Base-by-base conservation (phyloP, 2,797 vertebrate genomes). In the Typhlichthys subterraneus region DNA sequence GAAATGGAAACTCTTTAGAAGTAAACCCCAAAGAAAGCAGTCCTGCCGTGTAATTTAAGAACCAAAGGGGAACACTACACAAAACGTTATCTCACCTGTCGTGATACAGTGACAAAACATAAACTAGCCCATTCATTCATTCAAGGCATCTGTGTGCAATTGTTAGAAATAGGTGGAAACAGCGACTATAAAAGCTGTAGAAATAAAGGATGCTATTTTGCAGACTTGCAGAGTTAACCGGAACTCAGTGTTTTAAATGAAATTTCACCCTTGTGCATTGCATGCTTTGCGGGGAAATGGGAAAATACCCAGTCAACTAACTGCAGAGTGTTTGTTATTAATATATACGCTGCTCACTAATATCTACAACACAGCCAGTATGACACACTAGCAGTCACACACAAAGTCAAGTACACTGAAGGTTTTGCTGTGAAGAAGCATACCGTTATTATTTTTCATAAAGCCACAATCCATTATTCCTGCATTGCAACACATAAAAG, bases 171-270 rank as follows among this genome's bases (percentile, higher is more conserved):
- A 45, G 64, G 63, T 79, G 57, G 75, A 58, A 73, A 73, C 56
- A 49, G 42, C 33, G 42, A 52, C 62, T 52, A 62, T 12, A 62
- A 13, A 58, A 63, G 60, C 69, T 82, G 60, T 61, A 75, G 61
- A 76, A 82, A 79, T 57, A 65, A 69, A 47, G 70, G 76, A 73
- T 63, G 73, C 58, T 51, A 66, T 78, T 79, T 52, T 76, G 78
- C 83, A 80, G 80, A 82, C 69, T 33, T 58, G 57, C 62, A 38
- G 59, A 70, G 56, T 61, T 72, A 73, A 82, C 76, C 80, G 73
- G 17, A 80, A 74, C 69, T 88, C 81, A 14, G 84, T 86, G 57
- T 55, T 63, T 67, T 65, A 79, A 78, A 83, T 77, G 81, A 88
- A 85, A 67, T 78, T 58, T 66, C 58, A 75, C 59, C 69, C 9